Conservation (phyloP, 2,797 vertebrate species). For the Hemibagrus guttatus region DNA sequence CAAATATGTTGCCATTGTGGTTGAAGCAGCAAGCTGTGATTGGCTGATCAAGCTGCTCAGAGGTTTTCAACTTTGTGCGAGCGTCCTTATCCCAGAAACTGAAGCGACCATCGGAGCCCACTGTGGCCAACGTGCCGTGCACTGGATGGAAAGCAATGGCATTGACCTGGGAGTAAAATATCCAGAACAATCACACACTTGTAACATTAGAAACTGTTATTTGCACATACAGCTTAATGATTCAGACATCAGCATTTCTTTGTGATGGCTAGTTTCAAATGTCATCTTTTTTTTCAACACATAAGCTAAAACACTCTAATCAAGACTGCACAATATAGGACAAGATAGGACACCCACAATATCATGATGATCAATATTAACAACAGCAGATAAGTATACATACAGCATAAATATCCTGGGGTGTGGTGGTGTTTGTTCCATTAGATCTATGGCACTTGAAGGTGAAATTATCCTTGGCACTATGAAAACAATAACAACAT, state of each 20-base stretch:
- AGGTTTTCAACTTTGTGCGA: conserved; percentile 97
- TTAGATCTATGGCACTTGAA: conserved; percentile 99
- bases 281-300: background rate
- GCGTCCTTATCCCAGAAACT: conserved; percentile 99
- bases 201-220: background rate
- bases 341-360: background rate
- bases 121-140: conserved; percentile 93
- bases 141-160: conserved; percentile 97
- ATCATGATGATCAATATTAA: background rate
- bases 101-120: conserved; percentile 96
- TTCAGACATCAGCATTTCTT: background rate
- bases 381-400: conserved; percentile 55
- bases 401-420: conserved; percentile 99
- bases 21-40: conserved; percentile 97
- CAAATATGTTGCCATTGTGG: conserved; percentile 96
- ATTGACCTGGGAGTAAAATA: conserved; percentile 81
- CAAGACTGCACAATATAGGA: no score
- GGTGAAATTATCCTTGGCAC: conserved; percentile 98
- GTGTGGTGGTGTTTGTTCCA: conserved; percentile 96
- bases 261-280: background rate
- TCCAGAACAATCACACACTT: background rate
- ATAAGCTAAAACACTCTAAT: background rate
- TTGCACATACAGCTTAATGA: background rate
- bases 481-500: conserved; percentile 57
- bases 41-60: conserved; percentile 93